Conservation (phyloP, 2,888 invertebrate species). For the Eristalis tenax region DNA sequence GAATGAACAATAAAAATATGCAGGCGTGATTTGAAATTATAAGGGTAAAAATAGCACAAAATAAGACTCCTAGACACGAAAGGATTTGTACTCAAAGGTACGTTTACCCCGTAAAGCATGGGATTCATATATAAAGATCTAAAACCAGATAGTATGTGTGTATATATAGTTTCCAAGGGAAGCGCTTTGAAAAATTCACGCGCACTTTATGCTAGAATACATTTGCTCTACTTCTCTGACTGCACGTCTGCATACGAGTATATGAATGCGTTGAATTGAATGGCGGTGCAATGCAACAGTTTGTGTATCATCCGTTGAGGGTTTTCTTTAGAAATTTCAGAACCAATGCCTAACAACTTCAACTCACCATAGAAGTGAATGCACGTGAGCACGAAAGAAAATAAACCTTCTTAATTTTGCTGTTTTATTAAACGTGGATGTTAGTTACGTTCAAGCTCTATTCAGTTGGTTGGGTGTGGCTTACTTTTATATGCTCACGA, state of each 20-base stretch:
- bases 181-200: conserved; percentile 4
- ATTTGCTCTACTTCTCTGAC: conserved; percentile 6
- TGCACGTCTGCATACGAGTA: background rate
- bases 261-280: background rate
- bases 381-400: background rate
- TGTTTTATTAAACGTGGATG: background rate
- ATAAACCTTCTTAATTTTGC: background rate
- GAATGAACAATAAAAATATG: background rate
- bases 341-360: background rate
- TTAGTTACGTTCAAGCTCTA: background rate
- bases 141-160: background rate
- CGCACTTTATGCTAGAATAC: background rate
- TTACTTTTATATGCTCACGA: background rate
- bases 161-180: background rate
- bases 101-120: background rate
- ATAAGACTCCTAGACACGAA: background rate
- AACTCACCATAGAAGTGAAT: background rate
- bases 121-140: background rate
- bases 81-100: background rate
- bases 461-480: background rate
- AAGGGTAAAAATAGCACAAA: background rate
- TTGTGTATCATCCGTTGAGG: background rate
- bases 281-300: background rate
- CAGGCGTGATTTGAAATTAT: background rate
- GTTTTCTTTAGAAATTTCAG: conserved; percentile 1